phyloP scores from a whole-genome alignment of 2,113 vertebrate genomes.

The Hystrix cristata region DNA sequence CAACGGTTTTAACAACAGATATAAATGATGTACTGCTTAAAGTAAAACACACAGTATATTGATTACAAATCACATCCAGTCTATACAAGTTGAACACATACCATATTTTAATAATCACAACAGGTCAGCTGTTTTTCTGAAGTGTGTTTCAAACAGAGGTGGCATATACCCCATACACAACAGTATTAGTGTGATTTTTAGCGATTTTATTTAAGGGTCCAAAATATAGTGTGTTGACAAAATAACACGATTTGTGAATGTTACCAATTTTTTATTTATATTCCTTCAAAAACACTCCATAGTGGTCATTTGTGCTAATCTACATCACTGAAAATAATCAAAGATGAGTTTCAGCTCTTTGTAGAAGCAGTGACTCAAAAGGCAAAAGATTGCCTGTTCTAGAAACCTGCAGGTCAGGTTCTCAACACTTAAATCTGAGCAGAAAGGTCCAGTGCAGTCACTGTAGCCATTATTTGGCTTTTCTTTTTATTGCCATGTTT shows the following conservation, averaged over 20 bases:
- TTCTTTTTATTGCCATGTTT: background rate
- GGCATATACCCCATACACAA: slow-evolving; percentile 44
- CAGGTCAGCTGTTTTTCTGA: slow-evolving; percentile 21
- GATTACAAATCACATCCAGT: slow-evolving; percentile 60
- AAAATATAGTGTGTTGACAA: slow-evolving; percentile 62
- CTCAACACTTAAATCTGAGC: slow-evolving; percentile 47
- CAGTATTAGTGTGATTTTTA: slow-evolving; percentile 67
- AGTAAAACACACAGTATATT: background rate
- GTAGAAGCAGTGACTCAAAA: slow-evolving; percentile 28
- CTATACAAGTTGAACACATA: slow-evolving; percentile 53
- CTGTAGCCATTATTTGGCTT: background rate
- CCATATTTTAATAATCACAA: slow-evolving; percentile 68
- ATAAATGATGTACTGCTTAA: slow-evolving; percentile 10
- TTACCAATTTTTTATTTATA: slow-evolving; percentile 41
- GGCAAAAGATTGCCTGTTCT: background rate
- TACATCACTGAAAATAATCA: slow-evolving; percentile 48
- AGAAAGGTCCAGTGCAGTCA: background rate
- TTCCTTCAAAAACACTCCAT: slow-evolving; percentile 51
- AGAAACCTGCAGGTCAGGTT: slow-evolving; percentile 56
- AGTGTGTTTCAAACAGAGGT: slow-evolving; percentile 62
- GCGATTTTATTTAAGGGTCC: slow-evolving; percentile 60
- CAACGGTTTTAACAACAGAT: background rate
- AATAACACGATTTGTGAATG: slow-evolving; percentile 58
- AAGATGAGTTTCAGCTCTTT: slow-evolving; percentile 7
- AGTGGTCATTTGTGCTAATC: slow-evolving; percentile 26